Percentiles rank a stretch among this genome's conserved stretches.
Evolutionary conservation across 2,113 vertebrate species (phyloP).

Genomic region (Rhea pennata): DNA sequence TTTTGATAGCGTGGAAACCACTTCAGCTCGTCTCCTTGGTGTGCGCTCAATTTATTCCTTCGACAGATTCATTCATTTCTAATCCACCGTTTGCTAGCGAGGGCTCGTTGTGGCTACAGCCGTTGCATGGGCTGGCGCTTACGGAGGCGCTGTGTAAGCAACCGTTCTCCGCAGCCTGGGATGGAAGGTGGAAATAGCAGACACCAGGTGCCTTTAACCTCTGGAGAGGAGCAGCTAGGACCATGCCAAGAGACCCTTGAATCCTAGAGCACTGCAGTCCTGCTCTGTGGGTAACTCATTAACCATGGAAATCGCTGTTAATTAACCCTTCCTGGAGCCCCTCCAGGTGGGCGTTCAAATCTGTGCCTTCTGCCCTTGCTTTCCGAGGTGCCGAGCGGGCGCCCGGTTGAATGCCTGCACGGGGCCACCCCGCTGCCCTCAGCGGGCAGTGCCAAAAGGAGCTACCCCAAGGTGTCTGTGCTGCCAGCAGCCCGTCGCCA

Average conservation of each 20-base stretch:
- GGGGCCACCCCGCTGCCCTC: too few relatives aligned
- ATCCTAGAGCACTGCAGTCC: neutral
- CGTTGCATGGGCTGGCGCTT: neutral
- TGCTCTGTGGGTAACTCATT: neutral
- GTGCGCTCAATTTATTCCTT: neutral
- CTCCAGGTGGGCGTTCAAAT: too few relatives aligned
- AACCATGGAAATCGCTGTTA: neutral
- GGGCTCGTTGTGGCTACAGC: fast-evolving
- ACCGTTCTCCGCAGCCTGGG: neutral
- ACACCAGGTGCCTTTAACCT: neutral
- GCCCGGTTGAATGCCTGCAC: too few relatives aligned
- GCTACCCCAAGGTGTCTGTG: too few relatives aligned
- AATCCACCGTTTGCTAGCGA: neutral
- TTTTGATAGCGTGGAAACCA: neutral
- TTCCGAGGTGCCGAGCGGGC: neutral
- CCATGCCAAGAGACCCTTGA: neutral
- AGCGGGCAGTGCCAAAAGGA: too few relatives aligned
- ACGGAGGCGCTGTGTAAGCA: neutral
- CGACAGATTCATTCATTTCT: neutral
- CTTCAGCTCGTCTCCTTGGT: neutral
- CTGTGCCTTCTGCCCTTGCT: too few relatives aligned
- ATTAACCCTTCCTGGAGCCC: neutral
- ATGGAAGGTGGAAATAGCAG: neutral
- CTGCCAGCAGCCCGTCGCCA: too few relatives aligned
- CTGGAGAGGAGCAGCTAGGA: neutral